Evolutionary conservation across 2,113 vertebrate genomes (phyloP).

Genomic region (Candoia aspera): DNA sequence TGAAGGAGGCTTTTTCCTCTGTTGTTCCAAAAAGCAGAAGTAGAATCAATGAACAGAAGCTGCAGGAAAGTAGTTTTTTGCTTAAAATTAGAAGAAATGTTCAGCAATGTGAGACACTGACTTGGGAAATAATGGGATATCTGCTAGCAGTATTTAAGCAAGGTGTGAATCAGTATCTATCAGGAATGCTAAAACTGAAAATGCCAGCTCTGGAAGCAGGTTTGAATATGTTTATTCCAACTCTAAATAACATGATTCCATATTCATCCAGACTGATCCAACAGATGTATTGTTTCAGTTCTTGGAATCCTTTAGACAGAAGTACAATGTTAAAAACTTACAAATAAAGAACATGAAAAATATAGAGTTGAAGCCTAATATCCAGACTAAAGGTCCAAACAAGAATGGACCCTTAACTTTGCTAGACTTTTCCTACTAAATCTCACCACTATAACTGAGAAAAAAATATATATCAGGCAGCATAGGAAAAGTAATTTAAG

Average conservation of each 20-base stretch:
- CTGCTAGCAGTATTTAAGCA: neutral
- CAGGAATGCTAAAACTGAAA: neutral
- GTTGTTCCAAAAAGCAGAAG: neutral
- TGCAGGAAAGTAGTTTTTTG: neutral
- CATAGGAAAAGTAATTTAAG: constrained; percentile 43
- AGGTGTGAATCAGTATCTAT: neutral
- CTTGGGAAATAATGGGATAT: neutral
- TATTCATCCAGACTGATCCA: neutral
- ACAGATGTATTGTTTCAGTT: neutral
- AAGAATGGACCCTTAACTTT: neutral
- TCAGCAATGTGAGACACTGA: neutral
- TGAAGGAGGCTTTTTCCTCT: neutral
- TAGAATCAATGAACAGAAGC: neutral
- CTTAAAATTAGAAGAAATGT: neutral
- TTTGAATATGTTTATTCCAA: neutral
- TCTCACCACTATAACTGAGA: constrained; percentile 16
- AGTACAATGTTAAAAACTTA: neutral
- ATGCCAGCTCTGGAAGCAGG: neutral
- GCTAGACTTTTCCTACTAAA: neutral
- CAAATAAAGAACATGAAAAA: neutral
- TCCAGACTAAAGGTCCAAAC: neutral
- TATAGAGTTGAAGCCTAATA: neutral
- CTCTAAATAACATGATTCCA: neutral
- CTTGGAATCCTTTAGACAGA: neutral
- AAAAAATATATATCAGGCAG: constrained; percentile 46